These are phyloP conservation scores for Chesias legatella DNA, from an alignment of 2,888 invertebrate genomes.

Conservation along the genomic window DNA sequence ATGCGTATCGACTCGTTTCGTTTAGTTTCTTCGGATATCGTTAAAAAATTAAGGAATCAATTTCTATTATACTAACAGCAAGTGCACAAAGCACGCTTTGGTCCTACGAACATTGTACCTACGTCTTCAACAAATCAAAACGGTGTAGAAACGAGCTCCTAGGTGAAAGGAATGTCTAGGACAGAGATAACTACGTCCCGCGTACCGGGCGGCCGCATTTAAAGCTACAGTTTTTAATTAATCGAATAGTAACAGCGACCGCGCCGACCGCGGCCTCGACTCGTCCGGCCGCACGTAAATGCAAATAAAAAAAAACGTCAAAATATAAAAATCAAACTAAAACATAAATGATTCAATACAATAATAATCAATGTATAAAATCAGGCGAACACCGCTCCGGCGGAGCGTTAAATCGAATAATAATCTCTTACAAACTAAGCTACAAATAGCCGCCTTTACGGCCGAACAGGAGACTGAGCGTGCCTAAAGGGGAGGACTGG, in stretches of 20 bases:
- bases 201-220: conserved; percentile 20
- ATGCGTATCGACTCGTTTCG: conserved; percentile 31
- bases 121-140: conserved; percentile 16
- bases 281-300: conserved; percentile 49
- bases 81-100: conserved; percentile 19
- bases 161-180: conserved; percentile 28
- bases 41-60: conserved; percentile 8
- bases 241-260: conserved; percentile 23
- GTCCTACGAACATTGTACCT: conserved; percentile 16
- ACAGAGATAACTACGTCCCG: conserved; percentile 19
- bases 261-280: conserved; percentile 20
- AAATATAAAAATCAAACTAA: conserved; percentile 37
- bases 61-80: conserved; percentile 12
- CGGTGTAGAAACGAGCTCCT: conserved; percentile 22
- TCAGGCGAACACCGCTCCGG: conserved; percentile 17
- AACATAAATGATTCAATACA: conserved; percentile 15
- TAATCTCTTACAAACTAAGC: conserved; percentile 10
- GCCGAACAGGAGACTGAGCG: conserved; percentile 89
- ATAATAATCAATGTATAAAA: conserved; percentile 29
- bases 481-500: conserved; percentile 81
- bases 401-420: conserved; percentile 4
- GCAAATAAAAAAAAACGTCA: conserved; percentile 47
- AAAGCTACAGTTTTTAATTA: conserved; percentile 25
- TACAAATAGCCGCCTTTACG: conserved; percentile 90
- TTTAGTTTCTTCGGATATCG: conserved; percentile 23